Conservation (phyloP, 2,113 vertebrate species). For the Engraulis encrasicolus region DNA sequence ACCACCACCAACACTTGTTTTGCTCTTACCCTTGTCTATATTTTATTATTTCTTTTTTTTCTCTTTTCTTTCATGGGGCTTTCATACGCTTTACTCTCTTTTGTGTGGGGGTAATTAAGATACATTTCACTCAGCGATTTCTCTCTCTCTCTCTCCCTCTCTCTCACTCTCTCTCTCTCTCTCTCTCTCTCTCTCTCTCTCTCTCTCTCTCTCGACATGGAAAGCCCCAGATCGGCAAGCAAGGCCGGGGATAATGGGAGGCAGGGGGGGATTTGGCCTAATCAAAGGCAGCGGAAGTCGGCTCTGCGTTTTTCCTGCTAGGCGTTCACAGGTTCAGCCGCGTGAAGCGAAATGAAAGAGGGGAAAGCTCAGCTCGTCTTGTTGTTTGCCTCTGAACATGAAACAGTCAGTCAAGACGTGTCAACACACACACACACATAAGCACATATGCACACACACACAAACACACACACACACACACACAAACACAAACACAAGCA, state of each 20-base stretch:
- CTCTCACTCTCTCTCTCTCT: too few species aligned
- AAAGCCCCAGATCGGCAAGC: neutral
- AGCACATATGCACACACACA: too few species aligned
- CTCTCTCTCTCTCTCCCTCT: too few species aligned
- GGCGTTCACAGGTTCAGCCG: constrained; percentile 10
- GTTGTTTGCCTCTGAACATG: constrained; percentile 7
- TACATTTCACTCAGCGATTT: constrained; percentile 18
- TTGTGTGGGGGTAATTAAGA: constrained; percentile 19
- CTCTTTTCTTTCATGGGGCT: neutral
- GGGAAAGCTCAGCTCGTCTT: too few species aligned
- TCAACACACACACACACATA: too few species aligned
- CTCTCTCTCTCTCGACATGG: too few species aligned
- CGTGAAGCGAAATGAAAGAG: too few species aligned
- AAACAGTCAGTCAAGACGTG: neutral
- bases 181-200: too few species aligned
- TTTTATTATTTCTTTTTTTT: neutral
- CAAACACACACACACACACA: too few species aligned
- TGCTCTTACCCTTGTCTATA: neutral
- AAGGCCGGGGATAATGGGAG: neutral
- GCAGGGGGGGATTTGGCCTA: neutral
- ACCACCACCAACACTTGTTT: neutral
- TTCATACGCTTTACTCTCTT: neutral
- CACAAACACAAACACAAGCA: too few species aligned
- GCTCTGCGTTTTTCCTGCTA: neutral
- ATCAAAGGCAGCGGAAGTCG: constrained; percentile 20